These are phyloP conservation scores for Podilymbus podiceps DNA, from an alignment of 2,113 vertebrate species.

Conservation along the genomic window DNA sequence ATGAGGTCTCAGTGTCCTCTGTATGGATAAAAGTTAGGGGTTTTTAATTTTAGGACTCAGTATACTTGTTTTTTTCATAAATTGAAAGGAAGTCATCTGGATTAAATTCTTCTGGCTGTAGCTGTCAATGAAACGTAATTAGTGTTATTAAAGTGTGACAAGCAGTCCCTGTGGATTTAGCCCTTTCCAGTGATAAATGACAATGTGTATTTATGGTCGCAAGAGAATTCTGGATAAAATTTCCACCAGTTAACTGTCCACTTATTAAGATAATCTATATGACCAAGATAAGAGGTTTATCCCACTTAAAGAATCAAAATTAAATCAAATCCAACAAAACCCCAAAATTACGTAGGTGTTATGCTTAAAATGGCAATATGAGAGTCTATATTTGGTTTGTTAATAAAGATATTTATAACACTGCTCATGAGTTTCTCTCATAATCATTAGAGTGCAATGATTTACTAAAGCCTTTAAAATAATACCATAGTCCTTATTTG, in stretches of 20 bases:
- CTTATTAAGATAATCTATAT: not conserved
- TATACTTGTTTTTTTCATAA: not conserved
- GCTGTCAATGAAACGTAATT: not conserved
- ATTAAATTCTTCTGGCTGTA: not conserved
- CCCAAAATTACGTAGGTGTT: not conserved
- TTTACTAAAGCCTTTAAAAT: not conserved
- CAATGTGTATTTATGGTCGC: not conserved
- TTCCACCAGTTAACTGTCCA: not conserved
- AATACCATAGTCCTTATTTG: not conserved
- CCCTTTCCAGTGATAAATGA: not conserved
- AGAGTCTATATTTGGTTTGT: not conserved
- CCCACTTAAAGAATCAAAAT: not conserved
- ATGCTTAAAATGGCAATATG: not conserved
- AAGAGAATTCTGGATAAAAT: not conserved
- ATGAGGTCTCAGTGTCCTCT: not conserved
- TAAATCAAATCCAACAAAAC: not conserved
- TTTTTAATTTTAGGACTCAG: not conserved
- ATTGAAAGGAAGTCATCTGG: not conserved
- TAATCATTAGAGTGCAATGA: not conserved
- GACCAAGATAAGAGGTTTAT: not conserved
- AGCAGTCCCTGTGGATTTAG: not conserved
- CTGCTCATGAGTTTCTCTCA: not conserved
- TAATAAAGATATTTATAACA: not conserved
- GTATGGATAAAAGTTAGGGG: not conserved
- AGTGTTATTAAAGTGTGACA: not conserved